phyloP scores from a whole-genome alignment of 2,888 invertebrate genomes.

The Athalia cordata region DNA sequence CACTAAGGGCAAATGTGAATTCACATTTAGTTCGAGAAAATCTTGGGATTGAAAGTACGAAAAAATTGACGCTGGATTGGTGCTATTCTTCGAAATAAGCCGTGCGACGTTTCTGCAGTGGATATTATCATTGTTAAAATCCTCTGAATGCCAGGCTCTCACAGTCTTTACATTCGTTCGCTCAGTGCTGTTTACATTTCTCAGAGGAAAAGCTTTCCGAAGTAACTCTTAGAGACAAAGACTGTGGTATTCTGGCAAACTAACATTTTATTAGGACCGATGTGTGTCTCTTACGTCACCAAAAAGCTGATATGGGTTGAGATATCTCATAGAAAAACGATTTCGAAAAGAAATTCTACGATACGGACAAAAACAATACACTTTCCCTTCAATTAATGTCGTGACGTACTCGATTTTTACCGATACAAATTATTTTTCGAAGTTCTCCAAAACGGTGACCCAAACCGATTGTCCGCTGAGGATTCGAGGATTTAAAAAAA shows the following conservation, averaged over 20 bases:
- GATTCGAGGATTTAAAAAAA: too few relatives aligned
- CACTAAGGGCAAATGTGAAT: background rate
- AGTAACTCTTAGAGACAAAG: constrained; percentile 18
- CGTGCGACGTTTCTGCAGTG: constrained; percentile 2
- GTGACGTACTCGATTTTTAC: too few relatives aligned
- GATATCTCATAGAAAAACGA: background rate
- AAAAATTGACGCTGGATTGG: constrained; percentile 15
- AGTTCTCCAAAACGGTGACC: too few relatives aligned
- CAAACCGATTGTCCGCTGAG: too few relatives aligned
- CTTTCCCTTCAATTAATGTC: too few relatives aligned
- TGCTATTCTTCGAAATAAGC: constrained; percentile 36
- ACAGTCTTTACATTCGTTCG: constrained; percentile 28
- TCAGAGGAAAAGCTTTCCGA: constrained; percentile 17
- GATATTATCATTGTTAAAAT: constrained; percentile 28
- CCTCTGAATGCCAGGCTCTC: constrained; percentile 4
- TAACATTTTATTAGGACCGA: background rate
- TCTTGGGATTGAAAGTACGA: background rate
- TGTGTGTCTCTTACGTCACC: background rate
- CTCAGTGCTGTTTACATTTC: constrained; percentile 27
- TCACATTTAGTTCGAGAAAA: background rate
- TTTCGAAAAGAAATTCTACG: too few relatives aligned
- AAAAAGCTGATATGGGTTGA: background rate
- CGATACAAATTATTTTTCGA: too few relatives aligned
- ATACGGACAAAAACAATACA: too few relatives aligned
- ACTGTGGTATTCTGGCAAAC: constrained; percentile 1